Evolutionary conservation across 2,797 vertebrate genomes (phyloP).

Genomic region (Rhinophrynus dorsalis): DNA sequence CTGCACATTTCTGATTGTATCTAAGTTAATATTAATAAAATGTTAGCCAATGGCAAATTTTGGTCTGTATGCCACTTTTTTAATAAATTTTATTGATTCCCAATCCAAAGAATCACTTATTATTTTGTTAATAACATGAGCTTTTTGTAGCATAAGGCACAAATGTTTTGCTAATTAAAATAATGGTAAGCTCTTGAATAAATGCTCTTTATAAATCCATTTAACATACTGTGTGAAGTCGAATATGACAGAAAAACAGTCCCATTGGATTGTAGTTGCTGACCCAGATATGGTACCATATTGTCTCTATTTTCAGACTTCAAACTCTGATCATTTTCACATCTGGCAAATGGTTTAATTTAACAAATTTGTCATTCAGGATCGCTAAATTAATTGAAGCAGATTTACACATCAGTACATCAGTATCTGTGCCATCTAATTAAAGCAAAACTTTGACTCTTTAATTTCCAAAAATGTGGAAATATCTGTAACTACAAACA

Average conservation of each 20-base stretch:
- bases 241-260: conserved; percentile 74
- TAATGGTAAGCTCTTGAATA: not conserved
- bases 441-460: conserved; percentile 28
- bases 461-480: no score
- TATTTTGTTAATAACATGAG: conserved; percentile 25
- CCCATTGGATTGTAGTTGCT: conserved; percentile 72
- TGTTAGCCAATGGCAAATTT: no score
- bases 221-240: conserved; percentile 61
- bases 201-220: conserved; percentile 59
- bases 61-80: no score
- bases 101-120: conserved; percentile 49
- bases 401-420: conserved; percentile 41
- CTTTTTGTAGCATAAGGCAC: conserved; percentile 6
- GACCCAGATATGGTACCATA: conserved; percentile 69
- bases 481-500: no score
- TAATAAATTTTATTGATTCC: no score
- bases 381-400: conserved; percentile 56
- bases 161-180: conserved; percentile 15
- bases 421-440: conserved; percentile 29
- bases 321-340: conserved; percentile 41
- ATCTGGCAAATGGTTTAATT: conserved; percentile 42
- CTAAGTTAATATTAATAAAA: no score
- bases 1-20: no score
- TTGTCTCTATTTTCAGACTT: conserved; percentile 66
- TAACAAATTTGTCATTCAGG: conserved; percentile 47